These are phyloP conservation scores for Myotis planiceps DNA, from an alignment of 2,797 vertebrate species.

Conservation along the genomic window DNA sequence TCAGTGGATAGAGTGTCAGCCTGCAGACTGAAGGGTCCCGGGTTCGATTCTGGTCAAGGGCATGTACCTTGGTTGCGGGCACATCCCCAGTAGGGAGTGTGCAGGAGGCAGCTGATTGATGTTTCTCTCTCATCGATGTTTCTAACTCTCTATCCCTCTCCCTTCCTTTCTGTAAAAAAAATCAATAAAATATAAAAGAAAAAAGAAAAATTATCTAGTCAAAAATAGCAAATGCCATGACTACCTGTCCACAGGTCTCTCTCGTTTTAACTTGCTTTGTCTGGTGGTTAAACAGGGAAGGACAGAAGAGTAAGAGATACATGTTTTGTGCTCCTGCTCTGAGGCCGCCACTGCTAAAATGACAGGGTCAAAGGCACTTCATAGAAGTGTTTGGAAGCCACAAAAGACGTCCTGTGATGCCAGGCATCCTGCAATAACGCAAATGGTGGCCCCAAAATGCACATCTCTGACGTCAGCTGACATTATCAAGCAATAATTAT, in stretches of 20 bases:
- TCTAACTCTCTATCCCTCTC: no score
- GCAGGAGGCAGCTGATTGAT: no score
- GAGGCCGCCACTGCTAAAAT: background rate
- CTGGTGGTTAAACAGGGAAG: background rate
- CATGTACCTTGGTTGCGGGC: no score
- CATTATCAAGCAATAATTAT: slow-evolving; percentile 78
- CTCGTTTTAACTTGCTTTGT: slow-evolving; percentile 2
- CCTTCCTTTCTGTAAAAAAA: no score
- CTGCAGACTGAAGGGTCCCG: no score
- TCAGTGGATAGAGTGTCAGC: no score
- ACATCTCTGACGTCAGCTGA: slow-evolving; percentile 14
- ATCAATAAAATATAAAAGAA: no score
- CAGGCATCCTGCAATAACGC: slow-evolving; percentile 32
- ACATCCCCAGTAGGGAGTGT: no score
- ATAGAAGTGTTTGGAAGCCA: background rate
- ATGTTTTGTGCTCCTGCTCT: background rate
- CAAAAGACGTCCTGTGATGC: slow-evolving; percentile 50
- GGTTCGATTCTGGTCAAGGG: no score
- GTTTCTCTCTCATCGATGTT: no score
- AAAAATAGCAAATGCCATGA: slow-evolving; percentile 39
- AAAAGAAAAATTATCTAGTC: background rate
- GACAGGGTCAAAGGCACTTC: background rate
- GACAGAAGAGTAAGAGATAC: background rate
- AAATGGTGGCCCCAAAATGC: slow-evolving; percentile 37
- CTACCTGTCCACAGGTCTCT: background rate